A percentile compares a stretch with the other conserved stretches of the same genome.
Conservation (phyloP, 2,113 vertebrate species). For the Mellivora capensis region DNA sequence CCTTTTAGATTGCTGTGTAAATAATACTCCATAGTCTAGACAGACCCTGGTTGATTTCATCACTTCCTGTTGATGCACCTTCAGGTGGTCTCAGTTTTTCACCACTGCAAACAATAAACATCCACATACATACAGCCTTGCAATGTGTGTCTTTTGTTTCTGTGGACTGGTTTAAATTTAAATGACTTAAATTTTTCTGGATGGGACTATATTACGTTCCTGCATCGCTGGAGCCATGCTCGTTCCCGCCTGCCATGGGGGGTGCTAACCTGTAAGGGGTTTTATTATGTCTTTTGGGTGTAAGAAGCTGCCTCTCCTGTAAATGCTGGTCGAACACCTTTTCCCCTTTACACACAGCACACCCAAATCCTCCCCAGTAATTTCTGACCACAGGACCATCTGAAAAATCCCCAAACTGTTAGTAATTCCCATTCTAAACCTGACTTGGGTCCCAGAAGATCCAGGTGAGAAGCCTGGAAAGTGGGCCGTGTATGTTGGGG, state of each 20-base stretch:
- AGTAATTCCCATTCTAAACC: background rate
- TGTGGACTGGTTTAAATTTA: background rate
- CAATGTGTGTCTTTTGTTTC: conserved; percentile 23
- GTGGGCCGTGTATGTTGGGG: background rate
- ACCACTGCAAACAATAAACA: conserved; percentile 45
- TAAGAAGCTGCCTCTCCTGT: background rate
- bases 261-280: background rate
- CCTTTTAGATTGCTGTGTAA: background rate
- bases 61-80: background rate
- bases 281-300: background rate
- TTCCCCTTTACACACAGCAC: background rate
- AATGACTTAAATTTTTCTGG: background rate
- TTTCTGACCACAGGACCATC: background rate
- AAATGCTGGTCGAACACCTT: background rate
- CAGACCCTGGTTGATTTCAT: background rate
- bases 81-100: background rate
- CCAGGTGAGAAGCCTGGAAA: background rate
- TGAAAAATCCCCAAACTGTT: background rate
- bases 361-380: background rate
- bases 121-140: background rate
- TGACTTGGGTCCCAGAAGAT: background rate
- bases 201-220: background rate
- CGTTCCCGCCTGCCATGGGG: background rate
- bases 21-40: background rate
- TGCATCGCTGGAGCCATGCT: background rate